A percentile compares a stretch with the other conserved stretches of the same genome.
Conservation (phyloP, 2,113 vertebrate genomes). For the Bubalus kerabau region DNA sequence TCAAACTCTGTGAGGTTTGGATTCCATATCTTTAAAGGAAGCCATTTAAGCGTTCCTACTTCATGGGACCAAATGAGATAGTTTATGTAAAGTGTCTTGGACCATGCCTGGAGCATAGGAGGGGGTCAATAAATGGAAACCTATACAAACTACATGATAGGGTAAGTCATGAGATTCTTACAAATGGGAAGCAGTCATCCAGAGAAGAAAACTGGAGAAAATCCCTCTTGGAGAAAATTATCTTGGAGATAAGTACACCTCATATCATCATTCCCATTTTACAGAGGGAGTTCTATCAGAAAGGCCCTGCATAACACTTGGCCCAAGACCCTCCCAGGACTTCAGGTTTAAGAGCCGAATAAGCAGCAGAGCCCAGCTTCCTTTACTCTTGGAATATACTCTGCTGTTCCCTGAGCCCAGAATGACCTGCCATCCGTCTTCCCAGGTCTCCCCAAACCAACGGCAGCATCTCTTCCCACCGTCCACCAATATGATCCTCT, state of each 20-base stretch:
- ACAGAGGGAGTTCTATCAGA: neutral
- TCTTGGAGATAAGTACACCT: neutral
- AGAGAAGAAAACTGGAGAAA: neutral
- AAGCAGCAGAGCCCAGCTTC: neutral
- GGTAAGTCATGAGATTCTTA: neutral
- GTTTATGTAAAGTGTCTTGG: neutral
- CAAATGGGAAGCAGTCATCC: neutral
- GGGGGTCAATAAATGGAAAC: neutral
- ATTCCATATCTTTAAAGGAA: neutral
- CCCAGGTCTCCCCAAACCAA: neutral
- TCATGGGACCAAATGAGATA: neutral
- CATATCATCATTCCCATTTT: neutral
- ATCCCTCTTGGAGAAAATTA: neutral
- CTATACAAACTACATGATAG: neutral
- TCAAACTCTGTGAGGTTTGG: neutral
- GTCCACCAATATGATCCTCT: neutral
- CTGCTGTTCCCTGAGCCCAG: neutral
- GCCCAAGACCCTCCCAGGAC: neutral
- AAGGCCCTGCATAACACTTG: neutral
- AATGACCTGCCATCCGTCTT: fast-evolving
- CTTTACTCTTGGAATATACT: neutral
- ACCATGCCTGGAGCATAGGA: neutral
- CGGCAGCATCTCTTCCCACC: neutral
- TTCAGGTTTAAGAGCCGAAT: neutral
- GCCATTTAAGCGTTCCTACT: neutral